These are phyloP conservation scores for Listronotus bonariensis DNA, from an alignment of 1,140 invertebrate species.

Conservation along the genomic window DNA sequence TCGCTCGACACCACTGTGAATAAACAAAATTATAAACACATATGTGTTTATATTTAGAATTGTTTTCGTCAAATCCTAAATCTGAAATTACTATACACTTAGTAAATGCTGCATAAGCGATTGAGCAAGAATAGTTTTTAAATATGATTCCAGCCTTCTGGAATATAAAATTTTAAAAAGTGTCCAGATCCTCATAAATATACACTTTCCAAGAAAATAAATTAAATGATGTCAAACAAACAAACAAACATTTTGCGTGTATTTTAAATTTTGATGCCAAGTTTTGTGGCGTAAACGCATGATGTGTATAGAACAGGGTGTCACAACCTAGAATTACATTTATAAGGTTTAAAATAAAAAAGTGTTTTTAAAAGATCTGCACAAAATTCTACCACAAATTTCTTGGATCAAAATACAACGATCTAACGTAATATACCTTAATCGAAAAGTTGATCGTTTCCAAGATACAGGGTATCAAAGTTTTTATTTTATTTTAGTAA, in stretches of 20 bases:
- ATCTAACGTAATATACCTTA: too few species aligned
- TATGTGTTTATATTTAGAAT: conserved; percentile 39
- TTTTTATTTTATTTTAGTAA: too few species aligned
- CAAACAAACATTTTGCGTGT: conserved; percentile 28
- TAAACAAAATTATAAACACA: conserved; percentile 38
- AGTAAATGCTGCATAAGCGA: conserved; percentile 16
- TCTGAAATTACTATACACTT: conserved; percentile 28
- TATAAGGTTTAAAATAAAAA: too few species aligned
- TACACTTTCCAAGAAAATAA: conserved; percentile 18
- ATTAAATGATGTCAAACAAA: conserved; percentile 21
- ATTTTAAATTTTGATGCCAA: conserved; percentile 23
- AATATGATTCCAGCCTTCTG: conserved; percentile 24
- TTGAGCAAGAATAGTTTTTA: conserved; percentile 28
- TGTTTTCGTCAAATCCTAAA: conserved; percentile 39
- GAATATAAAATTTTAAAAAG: conserved; percentile 7
- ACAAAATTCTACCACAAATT: too few species aligned
- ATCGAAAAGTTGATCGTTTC: too few species aligned
- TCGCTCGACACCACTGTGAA: conserved; percentile 25
- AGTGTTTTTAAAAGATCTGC: too few species aligned
- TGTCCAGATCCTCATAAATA: conserved; percentile 12
- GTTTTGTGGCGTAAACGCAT: conserved; percentile 24
- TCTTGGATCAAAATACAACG: too few species aligned
- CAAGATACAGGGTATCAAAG: too few species aligned
- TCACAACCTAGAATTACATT: neutral
- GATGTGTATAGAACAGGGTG: too few species aligned